Evolutionary conservation across 2,113 vertebrate genomes (phyloP).

Genomic region (Nerophis lumbriciformis): DNA sequence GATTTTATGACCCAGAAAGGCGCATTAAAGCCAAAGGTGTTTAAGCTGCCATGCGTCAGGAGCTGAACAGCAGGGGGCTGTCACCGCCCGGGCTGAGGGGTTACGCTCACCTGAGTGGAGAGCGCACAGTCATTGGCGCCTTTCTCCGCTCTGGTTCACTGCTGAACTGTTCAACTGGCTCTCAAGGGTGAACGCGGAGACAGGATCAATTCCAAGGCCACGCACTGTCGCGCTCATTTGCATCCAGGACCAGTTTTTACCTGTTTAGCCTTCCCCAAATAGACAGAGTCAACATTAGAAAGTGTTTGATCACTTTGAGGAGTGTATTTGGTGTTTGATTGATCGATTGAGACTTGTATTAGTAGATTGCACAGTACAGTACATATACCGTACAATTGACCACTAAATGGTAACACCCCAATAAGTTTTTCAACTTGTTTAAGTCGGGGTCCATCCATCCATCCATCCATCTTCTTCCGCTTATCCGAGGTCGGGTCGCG

Average conservation of each 20-base stretch:
- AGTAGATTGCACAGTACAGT: too few species aligned
- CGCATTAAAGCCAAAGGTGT: not conserved
- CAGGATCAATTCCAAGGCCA: not conserved
- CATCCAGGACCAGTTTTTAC: not conserved
- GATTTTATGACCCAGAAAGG: not conserved
- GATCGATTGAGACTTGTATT: too few species aligned
- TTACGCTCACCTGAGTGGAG: not conserved
- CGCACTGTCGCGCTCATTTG: not conserved
- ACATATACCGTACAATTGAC: too few species aligned
- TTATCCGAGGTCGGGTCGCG: too few species aligned
- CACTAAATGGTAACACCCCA: too few species aligned
- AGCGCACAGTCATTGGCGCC: not conserved
- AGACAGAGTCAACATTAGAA: not conserved
- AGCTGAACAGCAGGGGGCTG: not conserved
- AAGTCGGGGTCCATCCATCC: too few species aligned
- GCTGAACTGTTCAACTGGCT: conserved; percentile 2
- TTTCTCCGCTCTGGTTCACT: conserved; percentile 2
- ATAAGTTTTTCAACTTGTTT: too few species aligned
- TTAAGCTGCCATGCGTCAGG: not conserved
- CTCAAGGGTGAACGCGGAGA: conserved; percentile 1
- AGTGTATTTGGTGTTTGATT: too few species aligned
- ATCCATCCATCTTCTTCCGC: too few species aligned
- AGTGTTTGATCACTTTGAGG: too few species aligned
- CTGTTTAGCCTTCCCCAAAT: not conserved
- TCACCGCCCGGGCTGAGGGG: not conserved